A percentile compares a stretch with the other conserved stretches of the same genome.
phyloP scores from a whole-genome alignment of 1,140 invertebrate genomes.

The Hormaphis cornu region DNA sequence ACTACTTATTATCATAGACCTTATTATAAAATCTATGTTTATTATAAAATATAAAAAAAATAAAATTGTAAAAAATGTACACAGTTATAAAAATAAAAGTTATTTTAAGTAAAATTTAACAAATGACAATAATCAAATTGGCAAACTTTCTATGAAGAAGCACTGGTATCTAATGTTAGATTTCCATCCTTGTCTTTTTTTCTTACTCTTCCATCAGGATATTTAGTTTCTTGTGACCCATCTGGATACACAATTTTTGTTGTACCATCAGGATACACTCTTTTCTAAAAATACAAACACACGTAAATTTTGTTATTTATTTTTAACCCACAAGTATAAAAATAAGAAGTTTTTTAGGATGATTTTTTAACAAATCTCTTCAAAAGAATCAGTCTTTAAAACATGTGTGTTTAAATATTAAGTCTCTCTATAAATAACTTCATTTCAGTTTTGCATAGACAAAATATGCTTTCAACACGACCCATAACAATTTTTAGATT shows the following conservation, averaged over 20 bases:
- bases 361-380: too few relatives aligned
- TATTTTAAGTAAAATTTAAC: not conserved
- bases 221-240: slow-evolving; percentile 79
- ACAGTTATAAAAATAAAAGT: not conserved
- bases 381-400: too few relatives aligned
- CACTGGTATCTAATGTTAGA: slow-evolving; percentile 56
- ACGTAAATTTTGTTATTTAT: not conserved
- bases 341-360: too few relatives aligned
- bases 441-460: too few relatives aligned
- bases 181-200: slow-evolving; percentile 78
- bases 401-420: too few relatives aligned
- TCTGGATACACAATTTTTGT: slow-evolving; percentile 79
- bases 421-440: too few relatives aligned
- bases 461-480: too few relatives aligned
- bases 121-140: not conserved
- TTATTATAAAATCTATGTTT: too few relatives aligned
- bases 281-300: slow-evolving; percentile 49
- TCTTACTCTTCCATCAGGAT: slow-evolving; percentile 73
- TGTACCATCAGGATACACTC: slow-evolving; percentile 88
- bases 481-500: too few relatives aligned
- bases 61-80: too few relatives aligned
- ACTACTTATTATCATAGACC: too few relatives aligned
- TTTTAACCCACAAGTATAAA: too few relatives aligned
- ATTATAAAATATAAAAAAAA: not conserved
- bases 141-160: not conserved